A percentile compares a stretch with the other conserved stretches of the same genome.
Evolutionary conservation across 2,888 invertebrate genomes (phyloP).

Genomic region (Blera fallax): DNA sequence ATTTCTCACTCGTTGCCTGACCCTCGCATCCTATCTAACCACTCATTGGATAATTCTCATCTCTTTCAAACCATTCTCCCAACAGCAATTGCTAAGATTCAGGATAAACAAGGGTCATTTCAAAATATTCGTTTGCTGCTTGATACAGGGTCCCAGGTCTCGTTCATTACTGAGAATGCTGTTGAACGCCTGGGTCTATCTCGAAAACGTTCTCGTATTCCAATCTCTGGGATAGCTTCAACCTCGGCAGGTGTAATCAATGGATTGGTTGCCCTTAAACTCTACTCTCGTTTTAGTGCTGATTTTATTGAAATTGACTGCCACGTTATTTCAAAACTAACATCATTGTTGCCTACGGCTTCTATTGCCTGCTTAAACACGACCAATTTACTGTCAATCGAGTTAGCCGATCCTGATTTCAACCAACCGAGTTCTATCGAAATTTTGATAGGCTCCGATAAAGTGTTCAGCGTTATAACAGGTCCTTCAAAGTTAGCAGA

Average conservation of each 20-base stretch:
- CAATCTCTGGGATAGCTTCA: background rate
- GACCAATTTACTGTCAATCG: background rate
- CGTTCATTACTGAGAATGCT: background rate
- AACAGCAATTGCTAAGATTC: background rate
- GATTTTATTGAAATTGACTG: background rate
- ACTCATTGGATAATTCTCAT: background rate
- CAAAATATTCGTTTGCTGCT: background rate
- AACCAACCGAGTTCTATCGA: background rate
- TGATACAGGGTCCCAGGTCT: slow-evolving; percentile 22
- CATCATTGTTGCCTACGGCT: slow-evolving; percentile 1
- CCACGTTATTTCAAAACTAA: slow-evolving; percentile 13
- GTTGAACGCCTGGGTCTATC: background rate
- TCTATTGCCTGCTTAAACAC: background rate
- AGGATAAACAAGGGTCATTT: background rate
- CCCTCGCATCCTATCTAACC: background rate
- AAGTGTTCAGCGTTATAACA: background rate
- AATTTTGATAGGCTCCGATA: slow-evolving; percentile 1
- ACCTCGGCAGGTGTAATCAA: slow-evolving; percentile 18
- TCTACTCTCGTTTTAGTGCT: background rate
- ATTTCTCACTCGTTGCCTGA: background rate
- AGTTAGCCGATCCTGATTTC: slow-evolving; percentile 20
- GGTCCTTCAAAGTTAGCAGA: too few relatives aligned
- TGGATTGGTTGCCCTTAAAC: background rate
- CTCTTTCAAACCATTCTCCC: background rate
- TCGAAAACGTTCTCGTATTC: background rate